Percentiles rank a stretch among this genome's conserved stretches.
These are phyloP conservation scores for Anoplolepis gracilipes DNA, from an alignment of 1,140 invertebrate genomes.

Conservation along the genomic window DNA sequence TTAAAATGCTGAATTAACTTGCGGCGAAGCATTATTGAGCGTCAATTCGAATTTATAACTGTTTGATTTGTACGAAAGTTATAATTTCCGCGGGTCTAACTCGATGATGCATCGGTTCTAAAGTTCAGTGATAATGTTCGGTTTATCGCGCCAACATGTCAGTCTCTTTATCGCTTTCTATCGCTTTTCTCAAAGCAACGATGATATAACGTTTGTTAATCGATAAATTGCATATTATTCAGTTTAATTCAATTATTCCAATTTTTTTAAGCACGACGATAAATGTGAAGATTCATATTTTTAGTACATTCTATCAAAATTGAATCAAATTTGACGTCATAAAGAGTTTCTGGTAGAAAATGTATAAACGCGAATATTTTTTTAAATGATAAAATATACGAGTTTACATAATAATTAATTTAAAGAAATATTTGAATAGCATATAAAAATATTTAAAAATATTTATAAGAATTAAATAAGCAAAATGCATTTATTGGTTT, in stretches of 20 bases:
- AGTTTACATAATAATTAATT: not conserved
- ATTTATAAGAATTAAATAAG: not conserved
- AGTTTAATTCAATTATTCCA: not conserved
- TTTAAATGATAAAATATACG: not conserved
- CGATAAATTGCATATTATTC: not conserved
- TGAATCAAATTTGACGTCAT: not conserved
- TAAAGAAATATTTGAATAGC: not conserved
- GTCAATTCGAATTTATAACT: slow-evolving; percentile 22
- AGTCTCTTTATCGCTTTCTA: not conserved
- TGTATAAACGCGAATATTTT: not conserved
- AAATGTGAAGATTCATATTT: not conserved
- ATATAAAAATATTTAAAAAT: not conserved
- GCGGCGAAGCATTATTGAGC: not conserved
- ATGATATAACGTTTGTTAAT: slow-evolving; percentile 3
- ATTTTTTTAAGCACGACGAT: not conserved
- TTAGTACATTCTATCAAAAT: not conserved
- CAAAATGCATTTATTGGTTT: not conserved
- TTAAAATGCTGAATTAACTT: not conserved
- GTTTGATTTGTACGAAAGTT: not conserved
- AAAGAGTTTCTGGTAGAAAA: not conserved
- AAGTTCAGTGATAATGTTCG: not conserved
- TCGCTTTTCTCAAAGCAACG: not conserved
- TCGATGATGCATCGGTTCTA: slow-evolving; percentile 16
- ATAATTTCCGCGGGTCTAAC: not conserved
- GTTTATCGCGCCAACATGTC: slow-evolving; percentile 2